Conservation (phyloP, 2,113 vertebrate genomes). For the Tachysurus fulvidraco region DNA sequence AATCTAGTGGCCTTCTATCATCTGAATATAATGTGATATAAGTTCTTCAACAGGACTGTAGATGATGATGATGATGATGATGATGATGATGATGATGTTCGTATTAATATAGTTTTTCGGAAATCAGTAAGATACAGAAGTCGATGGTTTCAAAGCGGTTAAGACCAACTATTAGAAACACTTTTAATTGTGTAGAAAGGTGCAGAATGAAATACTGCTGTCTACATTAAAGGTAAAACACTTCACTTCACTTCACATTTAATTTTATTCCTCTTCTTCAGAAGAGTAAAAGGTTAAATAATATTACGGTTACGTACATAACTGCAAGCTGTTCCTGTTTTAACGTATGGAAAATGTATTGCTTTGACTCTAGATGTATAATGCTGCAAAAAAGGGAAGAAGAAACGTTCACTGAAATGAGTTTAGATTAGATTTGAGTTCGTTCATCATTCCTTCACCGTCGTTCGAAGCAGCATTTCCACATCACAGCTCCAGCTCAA, state of each 20-base stretch:
- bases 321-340: background rate
- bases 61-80: background rate
- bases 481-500: background rate
- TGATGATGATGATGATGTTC: slow-evolving; percentile 10
- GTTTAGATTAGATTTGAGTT: background rate
- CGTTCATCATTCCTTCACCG: background rate
- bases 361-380: background rate
- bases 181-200: background rate
- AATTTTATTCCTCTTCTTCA: background rate
- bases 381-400: background rate
- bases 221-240: background rate
- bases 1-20: background rate
- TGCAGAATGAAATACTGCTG: background rate
- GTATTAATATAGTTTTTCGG: background rate
- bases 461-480: background rate
- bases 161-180: background rate
- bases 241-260: background rate
- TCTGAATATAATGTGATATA: background rate
- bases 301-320: background rate
- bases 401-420: background rate
- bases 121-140: slow-evolving; percentile 5
- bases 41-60: slow-evolving; percentile 22
- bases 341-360: background rate
- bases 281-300: background rate
- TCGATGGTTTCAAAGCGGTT: background rate